Conservation (phyloP, 2,113 vertebrate genomes). For the Turnix velox region DNA sequence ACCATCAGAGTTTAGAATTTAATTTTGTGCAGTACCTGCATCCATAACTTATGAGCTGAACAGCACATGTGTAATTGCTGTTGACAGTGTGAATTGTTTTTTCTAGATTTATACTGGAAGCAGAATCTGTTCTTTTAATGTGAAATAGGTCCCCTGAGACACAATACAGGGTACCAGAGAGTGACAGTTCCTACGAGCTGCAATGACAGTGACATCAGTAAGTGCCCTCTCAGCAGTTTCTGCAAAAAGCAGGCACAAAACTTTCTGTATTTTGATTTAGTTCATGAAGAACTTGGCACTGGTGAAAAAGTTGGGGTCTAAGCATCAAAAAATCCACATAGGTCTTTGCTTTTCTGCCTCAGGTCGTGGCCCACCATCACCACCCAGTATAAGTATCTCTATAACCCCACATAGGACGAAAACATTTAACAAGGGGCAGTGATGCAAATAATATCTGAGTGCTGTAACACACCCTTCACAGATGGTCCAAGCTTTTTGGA, state of each 20-base stretch:
- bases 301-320: neutral
- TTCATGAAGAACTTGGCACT: neutral
- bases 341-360: neutral
- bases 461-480: neutral
- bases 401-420: neutral
- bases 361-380: neutral
- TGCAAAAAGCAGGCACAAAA: rapidly evolving
- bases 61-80: neutral
- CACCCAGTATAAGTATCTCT: neutral
- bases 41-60: neutral
- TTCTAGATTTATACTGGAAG: neutral
- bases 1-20: neutral
- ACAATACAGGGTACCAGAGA: neutral
- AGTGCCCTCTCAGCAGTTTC: neutral
- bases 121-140: neutral
- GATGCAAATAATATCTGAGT: neutral
- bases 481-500: neutral
- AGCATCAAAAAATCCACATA: neutral
- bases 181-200: neutral
- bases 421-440: neutral
- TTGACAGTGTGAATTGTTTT: neutral
- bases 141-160: neutral
- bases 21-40: neutral
- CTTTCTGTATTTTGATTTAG: neutral
- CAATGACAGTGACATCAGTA: neutral